Base-by-base conservation (phyloP, 2,888 invertebrate genomes). In the Helicoverpa assulta region DNA sequence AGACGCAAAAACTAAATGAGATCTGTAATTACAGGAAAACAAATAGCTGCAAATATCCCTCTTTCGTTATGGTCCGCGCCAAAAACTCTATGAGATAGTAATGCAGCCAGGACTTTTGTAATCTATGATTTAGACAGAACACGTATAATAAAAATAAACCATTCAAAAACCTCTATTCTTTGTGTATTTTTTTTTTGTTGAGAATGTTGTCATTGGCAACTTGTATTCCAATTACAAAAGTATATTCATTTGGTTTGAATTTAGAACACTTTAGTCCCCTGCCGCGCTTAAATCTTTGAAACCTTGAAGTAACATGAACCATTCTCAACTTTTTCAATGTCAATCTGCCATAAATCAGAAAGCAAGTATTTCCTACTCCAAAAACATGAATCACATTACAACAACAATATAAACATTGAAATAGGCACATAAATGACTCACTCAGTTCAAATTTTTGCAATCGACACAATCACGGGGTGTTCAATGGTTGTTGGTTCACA, bases 21-120 rank as follows among this genome's bases (percentile, higher is more conserved):
- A 21, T 58, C 47, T 51, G 65, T 77, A 66, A 77, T 75, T 52
- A 72, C 53, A 51, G 26, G 43, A 51, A 78, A 78, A 78, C 26
- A 59, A 72, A 57, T 52, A 54, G 33, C 63, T 57, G 19, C 16
- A n/a, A 47, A 5, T 8, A 29, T 40, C 12, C 18, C 2, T 8
- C 5, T 19, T 47, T 61, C 6, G 47, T n/a, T 1, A 14, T 19
- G 2, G 19, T n/a, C 10, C 12, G 50, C 33, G 29, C 37, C 29
- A 51, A 62, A 59, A 47, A 62, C 18, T 40, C n/a, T 66, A 16
- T 7, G 37, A 50, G 40, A 59, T 51, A 40, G 16, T 47, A 14
- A 40, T 26, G 1, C 16, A 40, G 16, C 16, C 6, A 6, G 16
- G 0, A 14, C 2, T 18, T 10, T 19, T 14, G 43, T 19, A 18